These are phyloP conservation scores for Forficula auricularia DNA, from an alignment of 1,140 invertebrate genomes.

Conservation along the genomic window DNA sequence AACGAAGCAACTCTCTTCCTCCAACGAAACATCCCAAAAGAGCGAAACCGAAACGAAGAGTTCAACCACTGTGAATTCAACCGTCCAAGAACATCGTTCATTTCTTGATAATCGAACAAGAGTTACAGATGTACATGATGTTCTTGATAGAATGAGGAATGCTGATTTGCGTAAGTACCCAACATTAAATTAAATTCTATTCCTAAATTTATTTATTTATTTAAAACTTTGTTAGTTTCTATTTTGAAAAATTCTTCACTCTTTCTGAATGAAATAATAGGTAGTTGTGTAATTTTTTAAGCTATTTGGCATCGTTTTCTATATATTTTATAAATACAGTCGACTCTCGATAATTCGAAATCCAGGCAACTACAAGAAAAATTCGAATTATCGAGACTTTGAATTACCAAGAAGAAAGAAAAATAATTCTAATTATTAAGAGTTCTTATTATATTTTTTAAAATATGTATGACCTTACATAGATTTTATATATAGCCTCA, in stretches of 20 bases:
- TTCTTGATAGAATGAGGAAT: constrained; percentile 52
- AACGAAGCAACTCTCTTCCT: neutral
- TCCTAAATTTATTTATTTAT: neutral
- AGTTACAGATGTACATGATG: constrained; percentile 51
- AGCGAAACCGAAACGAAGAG: neutral
- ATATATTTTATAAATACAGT: too few species aligned
- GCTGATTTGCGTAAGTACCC: constrained; percentile 38
- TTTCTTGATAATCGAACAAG: constrained; percentile 49
- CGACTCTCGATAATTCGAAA: too few species aligned
- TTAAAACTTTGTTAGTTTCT: neutral
- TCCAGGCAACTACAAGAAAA: too few species aligned
- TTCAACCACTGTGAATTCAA: neutral
- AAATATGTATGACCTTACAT: too few species aligned
- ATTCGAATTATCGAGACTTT: too few species aligned
- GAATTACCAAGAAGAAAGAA: too few species aligned
- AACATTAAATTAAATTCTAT: neutral
- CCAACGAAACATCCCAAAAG: neutral
- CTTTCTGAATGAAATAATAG: too few species aligned
- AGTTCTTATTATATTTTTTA: too few species aligned
- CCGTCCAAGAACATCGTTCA: constrained; percentile 17
- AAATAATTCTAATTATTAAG: too few species aligned
- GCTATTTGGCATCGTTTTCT: too few species aligned
- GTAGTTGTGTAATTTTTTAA: too few species aligned
- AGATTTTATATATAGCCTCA: too few species aligned
- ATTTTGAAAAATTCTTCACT: neutral